Evolutionary conservation across 2,888 invertebrate genomes (phyloP), one percentile per base, ranked within the genome.

Genomic region (Magallana nippona): DNA sequence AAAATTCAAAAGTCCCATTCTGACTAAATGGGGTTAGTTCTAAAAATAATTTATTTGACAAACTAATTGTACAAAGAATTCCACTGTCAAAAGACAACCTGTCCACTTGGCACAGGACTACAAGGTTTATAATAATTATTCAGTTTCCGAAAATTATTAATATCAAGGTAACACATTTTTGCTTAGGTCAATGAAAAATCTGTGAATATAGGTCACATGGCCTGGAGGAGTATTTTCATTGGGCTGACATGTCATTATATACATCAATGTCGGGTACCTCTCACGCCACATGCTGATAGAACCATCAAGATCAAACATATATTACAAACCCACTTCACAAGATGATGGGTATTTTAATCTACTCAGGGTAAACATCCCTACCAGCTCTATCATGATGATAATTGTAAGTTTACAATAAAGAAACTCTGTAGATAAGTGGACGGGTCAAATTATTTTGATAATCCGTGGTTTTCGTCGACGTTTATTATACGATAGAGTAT

Each of bases 261-360:
- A 27, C 32, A 71, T 22, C 27, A 13, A 71, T 71, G 15, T 15
- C 15, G 60, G n/a, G 71, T 71, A 71, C 11, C 71, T 15, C 13
- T 15, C 32, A 13, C 71, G 32, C 71, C 71, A 71, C 71, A 22
- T 71, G 71, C 71, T 71, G 71, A 71, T 71, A 71, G 15, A 71
- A 17, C 32, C 5, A 32, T 71, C 71, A 71, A 71, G 27, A 71
- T 71, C 71, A 71, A 71, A 71, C 71, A 27, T 27, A 27, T 27
- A 27, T 71, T 32, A 71, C 71, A 11, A 71, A 22, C 5, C 22
- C 32, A 19, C 71, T 71, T 71, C 22, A 27, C 71, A 27, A 27
- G 71, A 27, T 27, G 22, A 27, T 22, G 11, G 27, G 32, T 19
- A 13, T 63, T 22, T 32, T 71, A 27, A 71, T 71, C 71, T 27